Base-by-base conservation (phyloP, 2,888 invertebrate species). In the Amaurobius ferox region DNA sequence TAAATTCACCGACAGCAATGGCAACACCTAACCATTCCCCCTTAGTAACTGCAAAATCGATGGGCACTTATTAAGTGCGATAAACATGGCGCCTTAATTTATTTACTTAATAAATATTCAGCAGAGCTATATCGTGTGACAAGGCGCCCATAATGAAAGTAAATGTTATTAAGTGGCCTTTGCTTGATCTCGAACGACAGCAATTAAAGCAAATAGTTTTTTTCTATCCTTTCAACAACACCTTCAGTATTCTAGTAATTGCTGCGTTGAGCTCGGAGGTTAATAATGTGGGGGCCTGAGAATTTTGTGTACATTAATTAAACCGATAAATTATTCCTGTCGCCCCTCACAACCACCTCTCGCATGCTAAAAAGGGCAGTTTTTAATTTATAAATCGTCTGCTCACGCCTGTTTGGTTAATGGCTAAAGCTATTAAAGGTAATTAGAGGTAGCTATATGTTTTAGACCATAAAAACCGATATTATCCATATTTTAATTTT, bases 101-200 rank as follows among this genome's bases (percentile, higher is more conserved):
- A 85, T 85, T 85, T 85, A 71, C 83, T 78, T 85, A 71, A 85
- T 85, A 85, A 77, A 85, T 85, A 85, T 85, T 85, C 83, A 85
- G 71, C 83, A 85, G 81, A 35, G 55, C 29, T 68, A 68, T 68
- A 32, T 40, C 55, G 19, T 68, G 76, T 76, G 81, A 76, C 76
- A 76, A 30, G 64, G 48, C 64, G 55, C 61, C 66, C 44, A 55
- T 79, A 79, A 79, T 79, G 79, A 73, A 67, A 76, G 70, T 62
- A 64, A 70, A 73, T 55, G 70, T 70, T 74, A 83, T 83, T 83
- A 83, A 83, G 67, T 64, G 30, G 19, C 39, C 62, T 32, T 64
- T 29, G 68, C 44, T 73, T 67, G 19, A 66, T 67, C 73, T 74
- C 61, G 32, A 68, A 40, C 74, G 81, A 83, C 81, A 76, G 76